Evolutionary conservation across 2,113 vertebrate genomes (phyloP), one percentile per base, ranked within the genome.

Genomic region (Mesoclemmys tuberculata): DNA sequence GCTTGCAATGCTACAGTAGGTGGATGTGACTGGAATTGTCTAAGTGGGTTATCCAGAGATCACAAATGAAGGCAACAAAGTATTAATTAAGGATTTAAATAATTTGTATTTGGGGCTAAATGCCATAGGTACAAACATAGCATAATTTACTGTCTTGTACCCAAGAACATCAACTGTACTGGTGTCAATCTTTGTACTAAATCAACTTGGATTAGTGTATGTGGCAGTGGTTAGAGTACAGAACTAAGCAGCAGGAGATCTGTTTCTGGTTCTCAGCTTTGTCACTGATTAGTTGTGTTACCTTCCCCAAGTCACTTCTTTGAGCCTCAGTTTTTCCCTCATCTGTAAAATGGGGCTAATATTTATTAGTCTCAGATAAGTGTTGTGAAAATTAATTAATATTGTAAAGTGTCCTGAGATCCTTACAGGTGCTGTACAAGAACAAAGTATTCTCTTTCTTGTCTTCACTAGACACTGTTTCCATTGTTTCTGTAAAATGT

Each of bases 1-100:
- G 94, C 88, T 82, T 93, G 93, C 93, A 90, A 89, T 88, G 83
- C 87, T 89, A 85, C 1, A 1, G 41, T 22, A 79, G 82, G 56
- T 1, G 88, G 82, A 48, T 96, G 96, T 97, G 97, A 97, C 94
- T 93, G 87, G 97, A 97, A 96, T 96, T 93, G 81, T 10, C 82
- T 93, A 95, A 93, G 48, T 5, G 35, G 79, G 87, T 78, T 35
- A 92, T 89, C 75, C 1, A 3, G 51, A 90, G 82, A 54, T 79
- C 0, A n/a, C 92, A 93, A 93, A 91, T 1, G 78, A 95, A 93
- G 91, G 91, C 95, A 96, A 91, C 82, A 78, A 91, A 85, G 85
- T 29, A 21, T 95, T 96, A 95, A 92, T 94, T 93, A 93, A 86
- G 95, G 75, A 92, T 90, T 95, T 95, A 91, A 35, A 87, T 80